These are phyloP conservation scores for Bombus breviceps DNA, from an alignment of 1,140 invertebrate species.

Conservation along the genomic window DNA sequence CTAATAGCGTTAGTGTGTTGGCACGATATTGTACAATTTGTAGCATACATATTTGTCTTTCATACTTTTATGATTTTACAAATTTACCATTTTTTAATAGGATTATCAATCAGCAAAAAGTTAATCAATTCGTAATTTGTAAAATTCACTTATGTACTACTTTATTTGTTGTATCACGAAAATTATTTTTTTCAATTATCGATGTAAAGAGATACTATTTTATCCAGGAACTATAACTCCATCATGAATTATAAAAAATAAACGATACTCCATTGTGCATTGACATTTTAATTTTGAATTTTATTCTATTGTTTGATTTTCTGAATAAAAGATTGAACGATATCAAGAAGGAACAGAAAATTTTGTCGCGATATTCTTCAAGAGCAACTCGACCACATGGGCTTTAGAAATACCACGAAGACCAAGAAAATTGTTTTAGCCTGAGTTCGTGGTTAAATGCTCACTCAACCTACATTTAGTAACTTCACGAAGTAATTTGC, in stretches of 20 bases:
- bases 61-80: not conserved
- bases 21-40: too few species aligned
- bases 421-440: constrained; percentile 61
- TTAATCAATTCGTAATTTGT: too few species aligned
- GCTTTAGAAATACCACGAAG: constrained; percentile 33
- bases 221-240: too few species aligned
- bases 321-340: not conserved
- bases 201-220: too few species aligned
- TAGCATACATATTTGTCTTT: too few species aligned
- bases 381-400: not conserved
- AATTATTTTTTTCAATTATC: not conserved
- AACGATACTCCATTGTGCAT: not conserved
- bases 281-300: not conserved
- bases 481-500: constrained; percentile 63
- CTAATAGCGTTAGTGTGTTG: too few species aligned
- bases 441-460: constrained; percentile 56
- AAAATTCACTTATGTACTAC: too few species aligned
- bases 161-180: not conserved
- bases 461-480: constrained; percentile 56
- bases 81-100: not conserved
- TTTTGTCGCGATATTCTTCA: not conserved
- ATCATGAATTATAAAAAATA: not conserved
- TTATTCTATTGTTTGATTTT: not conserved
- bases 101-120: too few species aligned
- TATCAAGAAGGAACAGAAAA: not conserved